phyloP scores from a whole-genome alignment of 2,888 invertebrate genomes.

The Mythimna albipuncta region DNA sequence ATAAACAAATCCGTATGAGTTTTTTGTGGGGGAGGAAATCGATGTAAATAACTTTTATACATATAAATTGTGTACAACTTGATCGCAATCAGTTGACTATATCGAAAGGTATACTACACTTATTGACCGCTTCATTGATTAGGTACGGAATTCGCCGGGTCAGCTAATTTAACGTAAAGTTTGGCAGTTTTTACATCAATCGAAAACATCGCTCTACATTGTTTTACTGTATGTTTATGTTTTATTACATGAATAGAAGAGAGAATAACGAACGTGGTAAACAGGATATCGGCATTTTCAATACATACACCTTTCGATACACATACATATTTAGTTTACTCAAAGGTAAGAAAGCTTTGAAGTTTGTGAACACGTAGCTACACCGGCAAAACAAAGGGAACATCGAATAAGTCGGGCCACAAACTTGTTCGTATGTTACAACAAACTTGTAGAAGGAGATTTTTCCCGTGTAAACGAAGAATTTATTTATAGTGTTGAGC shows the following conservation, averaged over 20 bases:
- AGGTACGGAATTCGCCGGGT: no score
- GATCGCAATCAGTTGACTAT: no score
- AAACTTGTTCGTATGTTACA: constrained; percentile 26
- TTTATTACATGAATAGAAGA: background rate
- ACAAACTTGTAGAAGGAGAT: constrained; percentile 3
- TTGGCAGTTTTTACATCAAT: no score
- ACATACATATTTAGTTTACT: constrained; percentile 17
- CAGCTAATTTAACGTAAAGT: no score
- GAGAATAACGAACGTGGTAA: constrained; percentile 14
- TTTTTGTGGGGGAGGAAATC: no score
- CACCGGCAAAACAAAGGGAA: constrained; percentile 25
- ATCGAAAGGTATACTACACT: no score
- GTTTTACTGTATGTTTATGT: background rate
- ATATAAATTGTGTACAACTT: no score
- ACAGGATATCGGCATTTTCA: constrained; percentile 19
- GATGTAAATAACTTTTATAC: no score
- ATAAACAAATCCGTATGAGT: no score
- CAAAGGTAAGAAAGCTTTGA: constrained; percentile 32
- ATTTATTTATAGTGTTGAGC: background rate
- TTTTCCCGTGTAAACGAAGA: constrained; percentile 5
- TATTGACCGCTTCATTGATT: no score
- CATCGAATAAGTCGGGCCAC: constrained; percentile 20
- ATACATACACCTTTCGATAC: background rate
- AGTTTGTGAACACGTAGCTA: constrained; percentile 22
- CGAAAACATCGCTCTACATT: background rate